phyloP scores from a whole-genome alignment of 2,797 vertebrate genomes.

The Leptodactylus fallax region DNA sequence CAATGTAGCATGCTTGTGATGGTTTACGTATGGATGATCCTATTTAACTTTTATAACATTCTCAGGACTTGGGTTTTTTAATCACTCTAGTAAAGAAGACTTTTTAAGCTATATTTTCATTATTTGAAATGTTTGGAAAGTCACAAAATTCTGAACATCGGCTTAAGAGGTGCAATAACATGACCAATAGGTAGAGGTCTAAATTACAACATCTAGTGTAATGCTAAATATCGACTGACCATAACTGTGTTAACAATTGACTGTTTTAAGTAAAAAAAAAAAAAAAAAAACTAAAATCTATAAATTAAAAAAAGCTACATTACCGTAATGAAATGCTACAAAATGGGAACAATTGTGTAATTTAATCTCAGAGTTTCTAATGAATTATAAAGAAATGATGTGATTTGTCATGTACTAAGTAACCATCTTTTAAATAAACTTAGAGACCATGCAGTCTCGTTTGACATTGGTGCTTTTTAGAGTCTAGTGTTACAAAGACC shows the following conservation, averaged over 20 bases:
- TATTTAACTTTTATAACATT: slow-evolving; percentile 79
- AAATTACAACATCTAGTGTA: slow-evolving; percentile 10
- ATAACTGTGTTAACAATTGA: slow-evolving; percentile 33
- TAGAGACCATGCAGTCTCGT: slow-evolving; percentile 68
- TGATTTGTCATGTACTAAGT: slow-evolving; percentile 73
- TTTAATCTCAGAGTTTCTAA: slow-evolving; percentile 72
- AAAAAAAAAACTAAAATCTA: too few species aligned
- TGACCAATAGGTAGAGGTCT: background rate
- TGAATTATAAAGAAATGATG: slow-evolving; percentile 70
- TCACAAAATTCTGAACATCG: slow-evolving; percentile 69
- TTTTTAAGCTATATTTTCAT: slow-evolving; percentile 79
- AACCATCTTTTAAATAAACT: slow-evolving; percentile 76
- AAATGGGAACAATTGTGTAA: slow-evolving; percentile 67
- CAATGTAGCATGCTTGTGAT: slow-evolving; percentile 69
- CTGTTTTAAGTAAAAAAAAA: slow-evolving; percentile 14
- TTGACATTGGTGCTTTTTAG: slow-evolving; percentile 68
- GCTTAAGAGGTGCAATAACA: slow-evolving; percentile 76
- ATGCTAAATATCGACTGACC: slow-evolving; percentile 23
- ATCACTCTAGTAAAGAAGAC: slow-evolving; percentile 73
- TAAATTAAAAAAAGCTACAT: slow-evolving; percentile 46
- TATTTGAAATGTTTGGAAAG: slow-evolving; percentile 75
- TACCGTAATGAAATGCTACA: slow-evolving; percentile 62
- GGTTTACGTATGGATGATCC: slow-evolving; percentile 77
- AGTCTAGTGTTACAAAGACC: background rate
- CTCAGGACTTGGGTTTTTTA: slow-evolving; percentile 81